Percentiles rank a stretch among this genome's conserved stretches.
Conservation (phyloP, 92 coral and sea anemone genomes). For the Zoanthus gigantus region DNA sequence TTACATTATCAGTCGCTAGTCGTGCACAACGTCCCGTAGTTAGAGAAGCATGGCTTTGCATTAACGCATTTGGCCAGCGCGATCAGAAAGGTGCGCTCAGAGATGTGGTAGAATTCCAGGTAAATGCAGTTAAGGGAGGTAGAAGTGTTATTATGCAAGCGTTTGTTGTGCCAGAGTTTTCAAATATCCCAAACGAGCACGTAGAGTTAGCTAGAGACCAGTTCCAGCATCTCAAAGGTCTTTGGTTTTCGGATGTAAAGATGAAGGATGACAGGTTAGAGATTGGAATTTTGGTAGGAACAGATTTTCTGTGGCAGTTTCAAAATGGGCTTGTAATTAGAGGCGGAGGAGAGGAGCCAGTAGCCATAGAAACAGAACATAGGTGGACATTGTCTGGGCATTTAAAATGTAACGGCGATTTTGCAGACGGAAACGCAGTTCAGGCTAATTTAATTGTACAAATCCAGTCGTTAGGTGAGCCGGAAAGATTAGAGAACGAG, state of each 20-base stretch:
- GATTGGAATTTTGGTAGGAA: no score
- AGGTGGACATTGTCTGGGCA: no score
- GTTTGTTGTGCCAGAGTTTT: conserved; percentile 20
- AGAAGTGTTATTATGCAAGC: not conserved
- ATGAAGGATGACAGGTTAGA: not conserved
- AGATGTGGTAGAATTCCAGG: conserved; percentile 2
- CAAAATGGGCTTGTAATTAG: no score
- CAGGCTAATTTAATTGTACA: no score
- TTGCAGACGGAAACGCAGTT: no score
- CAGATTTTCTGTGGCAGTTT: no score
- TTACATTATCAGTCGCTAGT: conserved; percentile 19
- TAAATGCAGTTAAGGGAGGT: not conserved
- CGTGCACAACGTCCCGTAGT: conserved; percentile 11
- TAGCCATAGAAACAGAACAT: no score
- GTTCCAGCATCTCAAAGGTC: conserved; percentile 14
- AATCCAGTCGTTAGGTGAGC: no score
- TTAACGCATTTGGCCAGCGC: conserved; percentile 35
- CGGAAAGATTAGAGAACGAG: no score
- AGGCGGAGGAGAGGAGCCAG: no score
- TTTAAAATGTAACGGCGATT: no score
- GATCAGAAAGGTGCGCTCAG: conserved; percentile 1
- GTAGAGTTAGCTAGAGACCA: conserved; percentile 31
- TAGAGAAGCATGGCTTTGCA: conserved; percentile 23
- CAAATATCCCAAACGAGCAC: conserved; percentile 19
- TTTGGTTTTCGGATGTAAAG: conserved; percentile 28